Evolutionary conservation across 2,797 vertebrate species (phyloP).

Genomic region (Ctenochaetus hawaiiensis): DNA sequence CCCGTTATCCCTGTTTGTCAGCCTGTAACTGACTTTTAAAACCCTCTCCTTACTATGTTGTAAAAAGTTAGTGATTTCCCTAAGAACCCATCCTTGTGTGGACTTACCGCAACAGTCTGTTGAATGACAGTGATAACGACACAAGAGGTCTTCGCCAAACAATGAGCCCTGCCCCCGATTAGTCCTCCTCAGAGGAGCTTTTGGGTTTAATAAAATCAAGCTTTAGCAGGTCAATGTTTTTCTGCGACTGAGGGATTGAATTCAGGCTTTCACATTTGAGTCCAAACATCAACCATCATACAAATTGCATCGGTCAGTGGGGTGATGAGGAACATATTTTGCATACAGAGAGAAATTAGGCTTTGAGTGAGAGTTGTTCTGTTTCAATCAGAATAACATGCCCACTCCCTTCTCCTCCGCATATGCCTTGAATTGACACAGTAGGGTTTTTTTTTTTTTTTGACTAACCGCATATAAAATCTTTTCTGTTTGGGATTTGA

Average conservation of each 20-base stretch:
- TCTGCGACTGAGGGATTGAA: slow-evolving; percentile 40
- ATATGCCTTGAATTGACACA: slow-evolving; percentile 65
- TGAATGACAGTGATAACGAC: slow-evolving; percentile 20
- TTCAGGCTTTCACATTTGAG: slow-evolving; percentile 40
- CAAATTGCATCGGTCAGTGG: slow-evolving; percentile 48
- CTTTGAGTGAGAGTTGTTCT: slow-evolving; percentile 48
- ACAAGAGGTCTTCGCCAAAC: slow-evolving; percentile 13
- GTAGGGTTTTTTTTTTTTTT: slow-evolving; percentile 33
- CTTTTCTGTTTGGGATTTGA: slow-evolving; percentile 37
- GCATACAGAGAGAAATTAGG: slow-evolving; percentile 45
- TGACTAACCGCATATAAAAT: slow-evolving; percentile 58
- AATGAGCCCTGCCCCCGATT: slow-evolving; percentile 42
- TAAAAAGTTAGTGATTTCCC: slow-evolving; percentile 1
- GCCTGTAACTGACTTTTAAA: slow-evolving; percentile 1
- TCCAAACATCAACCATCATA: slow-evolving; percentile 41
- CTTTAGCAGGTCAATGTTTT: slow-evolving; percentile 22
- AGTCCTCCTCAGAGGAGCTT: slow-evolving; percentile 38
- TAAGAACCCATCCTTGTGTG: background rate
- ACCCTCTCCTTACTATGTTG: background rate
- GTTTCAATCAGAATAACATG: slow-evolving; percentile 57
- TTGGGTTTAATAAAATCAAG: slow-evolving; percentile 34
- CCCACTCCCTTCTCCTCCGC: slow-evolving; percentile 37
- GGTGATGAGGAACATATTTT: slow-evolving; percentile 65
- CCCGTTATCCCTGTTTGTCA: slow-evolving; percentile 1
- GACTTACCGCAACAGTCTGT: background rate